Percentiles rank a stretch among this genome's conserved stretches.
Conservation (phyloP, 2,797 vertebrate genomes). For the Otolemur crassicaudatus region DNA sequence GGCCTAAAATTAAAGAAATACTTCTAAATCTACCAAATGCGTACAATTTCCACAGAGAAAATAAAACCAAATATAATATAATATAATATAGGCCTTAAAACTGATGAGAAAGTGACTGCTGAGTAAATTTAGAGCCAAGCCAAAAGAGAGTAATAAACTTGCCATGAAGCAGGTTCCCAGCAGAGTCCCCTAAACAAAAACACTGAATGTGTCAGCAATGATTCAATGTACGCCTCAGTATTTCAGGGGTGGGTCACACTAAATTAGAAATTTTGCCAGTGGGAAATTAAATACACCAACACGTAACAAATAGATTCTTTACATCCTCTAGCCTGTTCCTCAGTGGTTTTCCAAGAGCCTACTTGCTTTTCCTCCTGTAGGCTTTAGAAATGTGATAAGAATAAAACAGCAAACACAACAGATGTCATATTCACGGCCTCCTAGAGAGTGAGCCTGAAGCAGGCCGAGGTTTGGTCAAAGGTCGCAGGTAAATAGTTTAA, state of each 20-base stretch:
- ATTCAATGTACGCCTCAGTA: not conserved
- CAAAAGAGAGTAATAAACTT: constrained; percentile 43
- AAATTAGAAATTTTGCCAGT: not conserved
- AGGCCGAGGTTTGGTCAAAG: not conserved
- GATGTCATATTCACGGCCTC: not conserved
- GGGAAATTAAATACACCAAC: not conserved
- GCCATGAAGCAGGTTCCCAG: not conserved
- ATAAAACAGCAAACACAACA: not conserved
- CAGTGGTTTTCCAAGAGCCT: not conserved
- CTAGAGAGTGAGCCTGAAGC: not conserved
- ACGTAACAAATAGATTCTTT: not conserved
- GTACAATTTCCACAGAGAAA: constrained; percentile 23
- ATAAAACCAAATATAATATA: not conserved
- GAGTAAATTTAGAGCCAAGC: not conserved
- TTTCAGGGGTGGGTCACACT: not conserved
- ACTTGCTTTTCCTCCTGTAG: not conserved
- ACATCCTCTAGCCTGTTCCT: too few relatives aligned
- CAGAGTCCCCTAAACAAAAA: not conserved
- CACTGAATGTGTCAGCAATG: not conserved
- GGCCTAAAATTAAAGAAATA: constrained; percentile 19
- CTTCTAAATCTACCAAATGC: not conserved
- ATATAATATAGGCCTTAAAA: not conserved
- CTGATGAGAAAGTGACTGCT: not conserved
- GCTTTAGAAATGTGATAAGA: constrained; percentile 6
- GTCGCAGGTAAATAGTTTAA: not conserved